Percentiles rank a stretch among this genome's conserved stretches.
Conservation (phyloP, 2,113 vertebrate species). For the Apteryx mantelli region DNA sequence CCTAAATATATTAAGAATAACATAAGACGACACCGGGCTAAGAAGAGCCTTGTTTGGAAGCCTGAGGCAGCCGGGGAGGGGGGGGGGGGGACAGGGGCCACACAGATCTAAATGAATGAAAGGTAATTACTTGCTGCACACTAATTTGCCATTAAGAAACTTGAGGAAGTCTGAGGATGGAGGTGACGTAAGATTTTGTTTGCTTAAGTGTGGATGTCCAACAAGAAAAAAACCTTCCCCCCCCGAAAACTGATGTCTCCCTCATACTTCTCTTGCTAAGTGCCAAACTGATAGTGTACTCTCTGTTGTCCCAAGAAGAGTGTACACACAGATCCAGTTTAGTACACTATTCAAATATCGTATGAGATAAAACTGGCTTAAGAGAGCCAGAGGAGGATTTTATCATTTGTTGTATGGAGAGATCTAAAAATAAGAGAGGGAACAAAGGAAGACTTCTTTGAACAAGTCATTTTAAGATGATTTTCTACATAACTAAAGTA, state of each 20-base stretch:
- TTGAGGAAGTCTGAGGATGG: neutral
- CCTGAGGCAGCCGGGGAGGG: neutral
- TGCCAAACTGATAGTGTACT: neutral
- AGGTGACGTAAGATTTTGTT: neutral
- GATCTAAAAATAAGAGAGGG: slow-evolving; percentile 25
- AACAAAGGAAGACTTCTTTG: slow-evolving; percentile 30
- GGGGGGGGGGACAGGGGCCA: no score
- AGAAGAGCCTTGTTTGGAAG: slow-evolving; percentile 19
- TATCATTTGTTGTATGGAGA: neutral
- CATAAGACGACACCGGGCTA: neutral
- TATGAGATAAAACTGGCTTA: neutral
- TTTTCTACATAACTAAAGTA: slow-evolving; percentile 32
- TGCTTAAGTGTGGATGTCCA: neutral
- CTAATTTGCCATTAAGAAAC: neutral
- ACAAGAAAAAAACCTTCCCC: neutral
- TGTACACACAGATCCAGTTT: neutral
- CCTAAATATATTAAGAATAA: slow-evolving; percentile 5
- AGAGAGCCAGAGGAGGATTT: slow-evolving; percentile 25
- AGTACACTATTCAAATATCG: neutral
- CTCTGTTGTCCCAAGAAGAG: neutral
- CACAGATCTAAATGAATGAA: neutral
- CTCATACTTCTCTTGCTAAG: neutral
- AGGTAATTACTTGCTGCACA: neutral
- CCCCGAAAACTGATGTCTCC: neutral
- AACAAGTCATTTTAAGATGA: slow-evolving; percentile 24